These are phyloP conservation scores for Clunio marinus DNA, from an alignment of 2,888 invertebrate species.

Conservation along the genomic window DNA sequence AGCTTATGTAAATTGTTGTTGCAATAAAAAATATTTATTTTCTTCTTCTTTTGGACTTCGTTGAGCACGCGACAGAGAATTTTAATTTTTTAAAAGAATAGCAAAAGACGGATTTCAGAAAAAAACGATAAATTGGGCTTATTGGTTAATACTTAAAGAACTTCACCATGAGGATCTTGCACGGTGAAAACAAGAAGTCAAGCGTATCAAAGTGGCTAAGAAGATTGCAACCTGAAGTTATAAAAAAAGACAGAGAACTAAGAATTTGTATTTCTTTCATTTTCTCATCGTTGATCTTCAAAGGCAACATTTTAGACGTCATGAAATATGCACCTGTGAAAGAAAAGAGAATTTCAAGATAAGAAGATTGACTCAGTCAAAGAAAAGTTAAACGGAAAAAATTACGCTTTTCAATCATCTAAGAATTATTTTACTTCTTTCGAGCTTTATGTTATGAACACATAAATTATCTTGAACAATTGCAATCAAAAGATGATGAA, in stretches of 20 bases:
- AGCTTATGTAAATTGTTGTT: constrained; percentile 24
- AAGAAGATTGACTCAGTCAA: constrained; percentile 26
- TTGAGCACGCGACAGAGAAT: constrained; percentile 35
- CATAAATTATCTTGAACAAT: neutral
- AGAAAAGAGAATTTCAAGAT: constrained; percentile 32
- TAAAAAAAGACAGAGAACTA: neutral
- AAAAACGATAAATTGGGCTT: constrained; percentile 36
- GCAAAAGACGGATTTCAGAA: neutral
- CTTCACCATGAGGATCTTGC: neutral
- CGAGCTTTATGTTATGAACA: neutral
- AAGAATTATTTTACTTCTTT: neutral
- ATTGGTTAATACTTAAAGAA: constrained; percentile 28
- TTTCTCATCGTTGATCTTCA: constrained; percentile 30
- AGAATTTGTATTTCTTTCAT: neutral
- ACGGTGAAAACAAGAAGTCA: constrained; percentile 1
- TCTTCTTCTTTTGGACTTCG: neutral
- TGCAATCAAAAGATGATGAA: neutral
- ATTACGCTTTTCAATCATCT: neutral
- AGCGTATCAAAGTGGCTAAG: neutral
- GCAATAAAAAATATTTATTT: neutral
- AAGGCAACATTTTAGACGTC: constrained; percentile 27
- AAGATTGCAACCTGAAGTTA: neutral
- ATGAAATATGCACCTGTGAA: constrained; percentile 36
- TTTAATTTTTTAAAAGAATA: constrained; percentile 8
- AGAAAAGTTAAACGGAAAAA: constrained; percentile 15